Evolutionary conservation across 30 jellyfish, hydroid and myxozoan species (phyloP).

Genomic region (Pseudorhiza aurosa): DNA sequence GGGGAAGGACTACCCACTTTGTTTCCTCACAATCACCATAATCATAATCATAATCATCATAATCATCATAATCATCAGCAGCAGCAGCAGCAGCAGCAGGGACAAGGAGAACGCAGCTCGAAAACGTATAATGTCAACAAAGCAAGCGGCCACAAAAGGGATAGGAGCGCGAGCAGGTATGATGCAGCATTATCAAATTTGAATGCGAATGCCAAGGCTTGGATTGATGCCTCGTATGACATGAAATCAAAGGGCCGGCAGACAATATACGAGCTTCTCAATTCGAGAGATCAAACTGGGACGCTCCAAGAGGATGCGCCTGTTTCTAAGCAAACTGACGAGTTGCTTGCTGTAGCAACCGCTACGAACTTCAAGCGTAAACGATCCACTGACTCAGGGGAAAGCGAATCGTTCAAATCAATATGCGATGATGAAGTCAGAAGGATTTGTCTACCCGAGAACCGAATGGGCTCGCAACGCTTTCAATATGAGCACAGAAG

Average conservation of each 20-base stretch:
- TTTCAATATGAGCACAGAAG: not conserved
- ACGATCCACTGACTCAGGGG: slow-evolving; percentile 47
- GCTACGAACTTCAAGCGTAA: slow-evolving; percentile 17
- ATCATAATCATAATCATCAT: no score
- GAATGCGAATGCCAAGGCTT: slow-evolving; percentile 12
- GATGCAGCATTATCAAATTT: slow-evolving; percentile 16
- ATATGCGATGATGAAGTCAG: slow-evolving; percentile 59
- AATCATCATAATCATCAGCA: no score
- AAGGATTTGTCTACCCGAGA: slow-evolving; percentile 11
- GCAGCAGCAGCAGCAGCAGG: no score
- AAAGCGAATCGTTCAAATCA: slow-evolving; percentile 25
- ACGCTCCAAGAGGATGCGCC: not conserved
- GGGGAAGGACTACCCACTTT: slow-evolving; percentile 21
- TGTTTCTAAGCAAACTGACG: slow-evolving; percentile 21
- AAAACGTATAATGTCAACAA: slow-evolving; percentile 11
- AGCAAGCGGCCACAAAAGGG: slow-evolving; percentile 7
- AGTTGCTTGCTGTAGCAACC: not conserved
- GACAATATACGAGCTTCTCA: slow-evolving; percentile 14
- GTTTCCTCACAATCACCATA: slow-evolving; percentile 15
- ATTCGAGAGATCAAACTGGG: slow-evolving; percentile 1
- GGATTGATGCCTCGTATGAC: slow-evolving; percentile 18
- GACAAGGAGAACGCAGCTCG: slow-evolving; percentile 5
- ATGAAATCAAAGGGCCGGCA: slow-evolving; percentile 9
- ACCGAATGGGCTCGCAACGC: not conserved
- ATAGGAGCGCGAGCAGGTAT: slow-evolving; percentile 38